These are phyloP conservation scores for Carabus problematicus DNA, from an alignment of 2,888 invertebrate genomes.

Conservation along the genomic window DNA sequence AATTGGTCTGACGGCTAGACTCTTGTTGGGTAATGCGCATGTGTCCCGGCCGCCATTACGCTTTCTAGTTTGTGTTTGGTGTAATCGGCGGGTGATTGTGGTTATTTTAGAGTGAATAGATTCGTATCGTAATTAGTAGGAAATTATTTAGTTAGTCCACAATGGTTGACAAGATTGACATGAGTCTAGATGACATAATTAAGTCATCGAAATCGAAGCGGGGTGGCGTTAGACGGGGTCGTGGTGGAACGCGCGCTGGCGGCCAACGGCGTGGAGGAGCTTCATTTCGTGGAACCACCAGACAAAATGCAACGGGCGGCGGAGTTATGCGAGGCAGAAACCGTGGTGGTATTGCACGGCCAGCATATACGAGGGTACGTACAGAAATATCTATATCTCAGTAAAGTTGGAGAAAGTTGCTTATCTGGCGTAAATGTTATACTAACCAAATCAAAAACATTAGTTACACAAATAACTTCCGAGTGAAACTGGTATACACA, in stretches of 20 bases:
- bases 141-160: conserved; percentile 54
- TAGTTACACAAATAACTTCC: conserved; percentile 35
- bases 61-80: conserved; percentile 38
- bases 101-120: conserved; percentile 16
- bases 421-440: background rate
- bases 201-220: conserved; percentile 80
- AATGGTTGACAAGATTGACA: conserved; percentile 95
- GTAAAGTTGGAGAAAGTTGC: no score
- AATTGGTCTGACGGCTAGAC: no score
- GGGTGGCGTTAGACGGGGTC: conserved; percentile 65
- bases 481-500: conserved; percentile 33
- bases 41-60: conserved; percentile 33
- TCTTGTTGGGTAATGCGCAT: conserved; percentile 20
- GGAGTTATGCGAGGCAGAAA: conserved; percentile 74
- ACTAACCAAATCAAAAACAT: conserved; percentile 35
- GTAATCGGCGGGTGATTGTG: conserved; percentile 29
- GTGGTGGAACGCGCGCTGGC: conserved; percentile 58
- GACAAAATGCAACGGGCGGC: conserved; percentile 56
- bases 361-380: conserved; percentile 73
- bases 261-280: conserved; percentile 65
- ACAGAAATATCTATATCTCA: background rate
- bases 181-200: conserved; percentile 97
- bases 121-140: background rate
- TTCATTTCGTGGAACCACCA: conserved; percentile 57
- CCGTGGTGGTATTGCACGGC: conserved; percentile 74